Evolutionary conservation across 1,140 invertebrate species (phyloP).

Genomic region (Eupristina koningsbergeri): DNA sequence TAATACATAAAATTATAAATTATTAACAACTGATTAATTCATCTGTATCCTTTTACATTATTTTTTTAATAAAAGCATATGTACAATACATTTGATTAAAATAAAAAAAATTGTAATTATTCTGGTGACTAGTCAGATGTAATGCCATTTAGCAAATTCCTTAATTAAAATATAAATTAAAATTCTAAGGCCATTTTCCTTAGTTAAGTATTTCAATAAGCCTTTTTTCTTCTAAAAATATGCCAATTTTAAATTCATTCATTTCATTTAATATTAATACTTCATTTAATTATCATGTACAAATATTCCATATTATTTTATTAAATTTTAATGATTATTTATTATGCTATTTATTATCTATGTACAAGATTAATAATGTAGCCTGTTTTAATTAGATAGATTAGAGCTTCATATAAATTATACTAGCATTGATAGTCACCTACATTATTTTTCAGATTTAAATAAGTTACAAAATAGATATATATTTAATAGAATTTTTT

Average conservation of each 20-base stretch:
- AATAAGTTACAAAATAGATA: not conserved
- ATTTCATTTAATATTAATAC: not conserved
- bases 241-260: not conserved
- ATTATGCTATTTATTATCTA: not conserved
- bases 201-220: not conserved
- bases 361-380: not conserved
- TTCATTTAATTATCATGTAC: not conserved
- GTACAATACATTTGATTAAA: constrained; percentile 34
- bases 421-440: not conserved
- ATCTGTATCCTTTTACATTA: not conserved
- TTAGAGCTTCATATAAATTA: not conserved
- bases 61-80: constrained; percentile 31
- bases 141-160: not conserved
- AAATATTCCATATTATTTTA: not conserved
- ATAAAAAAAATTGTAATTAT: not conserved
- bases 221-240: not conserved
- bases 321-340: not conserved
- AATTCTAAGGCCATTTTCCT: constrained; percentile 28
- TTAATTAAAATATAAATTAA: constrained; percentile 11
- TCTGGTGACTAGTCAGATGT: not conserved
- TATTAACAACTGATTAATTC: constrained; percentile 30
- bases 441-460: not conserved
- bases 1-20: constrained; percentile 10
- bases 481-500: not conserved
- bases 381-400: not conserved